Conservation (phyloP, 2,797 vertebrate species). For the Rhinogobio ventralis region DNA sequence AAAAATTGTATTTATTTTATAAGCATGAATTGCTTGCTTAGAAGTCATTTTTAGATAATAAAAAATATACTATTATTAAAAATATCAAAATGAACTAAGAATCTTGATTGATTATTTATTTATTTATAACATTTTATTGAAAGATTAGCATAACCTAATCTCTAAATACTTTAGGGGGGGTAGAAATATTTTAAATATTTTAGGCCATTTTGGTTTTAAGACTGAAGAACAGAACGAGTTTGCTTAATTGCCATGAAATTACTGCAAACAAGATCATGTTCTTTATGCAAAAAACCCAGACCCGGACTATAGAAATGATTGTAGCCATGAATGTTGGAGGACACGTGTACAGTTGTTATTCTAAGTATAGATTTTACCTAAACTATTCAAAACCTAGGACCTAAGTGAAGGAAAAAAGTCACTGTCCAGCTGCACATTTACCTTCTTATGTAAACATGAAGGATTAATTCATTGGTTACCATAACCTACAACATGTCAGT, state of each 20-base stretch:
- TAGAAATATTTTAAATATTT: not conserved
- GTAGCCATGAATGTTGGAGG: not conserved
- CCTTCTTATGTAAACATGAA: not conserved
- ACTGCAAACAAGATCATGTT: not conserved
- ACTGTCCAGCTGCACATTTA: not conserved
- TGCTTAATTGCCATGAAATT: not conserved
- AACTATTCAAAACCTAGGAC: not conserved
- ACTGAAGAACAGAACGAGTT: not conserved
- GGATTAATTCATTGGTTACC: not conserved
- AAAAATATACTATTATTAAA: not conserved
- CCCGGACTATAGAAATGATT: not conserved
- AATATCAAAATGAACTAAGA: not conserved
- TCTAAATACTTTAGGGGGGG: not conserved
- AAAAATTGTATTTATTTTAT: conserved; percentile 4
- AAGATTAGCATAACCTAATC: not conserved
- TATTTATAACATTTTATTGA: not conserved
- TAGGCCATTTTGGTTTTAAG: not conserved
- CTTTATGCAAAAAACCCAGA: not conserved
- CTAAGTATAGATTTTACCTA: conserved; percentile 4
- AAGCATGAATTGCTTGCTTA: not conserved
- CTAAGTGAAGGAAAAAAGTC: not conserved
- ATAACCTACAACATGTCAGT: not conserved
- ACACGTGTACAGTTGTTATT: not conserved
- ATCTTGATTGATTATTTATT: not conserved
- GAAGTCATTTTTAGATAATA: not conserved